Evolutionary conservation across 2,113 vertebrate genomes (phyloP).

Genomic region (Pluvianellus socialis): DNA sequence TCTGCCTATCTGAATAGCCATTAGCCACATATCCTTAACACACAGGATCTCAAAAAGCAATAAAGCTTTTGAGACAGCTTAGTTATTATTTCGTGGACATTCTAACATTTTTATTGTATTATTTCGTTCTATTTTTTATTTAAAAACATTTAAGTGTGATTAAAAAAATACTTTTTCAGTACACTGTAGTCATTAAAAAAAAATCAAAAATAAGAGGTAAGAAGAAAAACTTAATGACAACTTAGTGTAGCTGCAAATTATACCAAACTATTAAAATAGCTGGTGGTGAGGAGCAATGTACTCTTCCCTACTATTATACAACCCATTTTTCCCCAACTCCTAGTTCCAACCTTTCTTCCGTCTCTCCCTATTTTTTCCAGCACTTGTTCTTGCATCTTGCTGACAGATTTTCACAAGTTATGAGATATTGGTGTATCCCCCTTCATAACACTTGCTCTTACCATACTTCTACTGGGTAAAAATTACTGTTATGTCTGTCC

Average conservation of each 20-base stretch:
- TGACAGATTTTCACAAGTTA: neutral
- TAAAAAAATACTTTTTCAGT: neutral
- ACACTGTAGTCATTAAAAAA: neutral
- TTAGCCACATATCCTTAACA: neutral
- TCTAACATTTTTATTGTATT: neutral
- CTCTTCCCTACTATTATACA: neutral
- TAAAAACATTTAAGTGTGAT: neutral
- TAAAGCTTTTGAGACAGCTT: neutral
- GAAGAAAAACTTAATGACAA: neutral
- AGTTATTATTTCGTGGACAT: neutral
- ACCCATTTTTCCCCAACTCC: fast-evolving
- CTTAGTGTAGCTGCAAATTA: neutral
- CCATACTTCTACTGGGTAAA: neutral
- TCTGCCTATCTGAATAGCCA: neutral
- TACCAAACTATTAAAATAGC: neutral
- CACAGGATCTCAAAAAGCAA: neutral
- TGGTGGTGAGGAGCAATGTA: neutral
- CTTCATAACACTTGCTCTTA: neutral
- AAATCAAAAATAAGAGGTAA: neutral
- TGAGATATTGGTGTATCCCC: fast-evolving
- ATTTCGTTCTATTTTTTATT: neutral
- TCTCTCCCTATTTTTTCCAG: neutral
- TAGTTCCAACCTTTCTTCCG: neutral
- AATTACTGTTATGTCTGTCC: neutral
- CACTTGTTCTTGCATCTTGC: neutral